Evolutionary conservation across 2,888 invertebrate species (phyloP), one percentile per base, ranked within the genome.

Genomic region (Drosophila birchii): DNA sequence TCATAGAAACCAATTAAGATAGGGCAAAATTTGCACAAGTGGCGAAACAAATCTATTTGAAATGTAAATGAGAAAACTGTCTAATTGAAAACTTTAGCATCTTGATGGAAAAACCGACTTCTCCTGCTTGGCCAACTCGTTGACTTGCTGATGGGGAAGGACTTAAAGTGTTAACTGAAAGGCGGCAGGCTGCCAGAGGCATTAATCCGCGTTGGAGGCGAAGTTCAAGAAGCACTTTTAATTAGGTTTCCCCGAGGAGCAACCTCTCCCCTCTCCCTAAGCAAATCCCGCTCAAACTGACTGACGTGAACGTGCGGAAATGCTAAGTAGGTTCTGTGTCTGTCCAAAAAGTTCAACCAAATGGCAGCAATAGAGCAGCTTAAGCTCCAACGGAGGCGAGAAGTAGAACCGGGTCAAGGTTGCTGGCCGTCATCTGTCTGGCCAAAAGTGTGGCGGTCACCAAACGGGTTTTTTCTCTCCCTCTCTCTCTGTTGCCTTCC

Each of bases 321-420:
- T 59, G 62, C 80, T 87, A 85, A 85, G 85, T 85, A 80, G 78
- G 77, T 79, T 79, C 79, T 56, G 68, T 5, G 44, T 55, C 55
- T 73, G 81, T 68, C 73, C 55, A 3, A 64, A 57, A 56, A 57
- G 54, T 59, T 59, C 26, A 63, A 34, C 58, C 59, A 75, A 75
- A 44, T 45, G 61, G 63, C 45, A 61, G 61, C 47, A 34, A 45
- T 60, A n/a, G 66, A 67, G 53, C 20, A 6, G 23, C 36, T 57
- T 54, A 49, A 43, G 71, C 55, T 29, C 54, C 47, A 49, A 51
- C 60, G 58, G 62, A 77, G 77, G 68, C 73, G 67, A 77, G 72
- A 58, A 39, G 68, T 71, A 89, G 91, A 92, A 91, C 90, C 88
- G 87, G 91, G 92, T 91, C 91, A 91, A 91, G 91, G 91, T 88